phyloP scores from a whole-genome alignment of 2,888 invertebrate genomes.

The Cerastoderma edule region DNA sequence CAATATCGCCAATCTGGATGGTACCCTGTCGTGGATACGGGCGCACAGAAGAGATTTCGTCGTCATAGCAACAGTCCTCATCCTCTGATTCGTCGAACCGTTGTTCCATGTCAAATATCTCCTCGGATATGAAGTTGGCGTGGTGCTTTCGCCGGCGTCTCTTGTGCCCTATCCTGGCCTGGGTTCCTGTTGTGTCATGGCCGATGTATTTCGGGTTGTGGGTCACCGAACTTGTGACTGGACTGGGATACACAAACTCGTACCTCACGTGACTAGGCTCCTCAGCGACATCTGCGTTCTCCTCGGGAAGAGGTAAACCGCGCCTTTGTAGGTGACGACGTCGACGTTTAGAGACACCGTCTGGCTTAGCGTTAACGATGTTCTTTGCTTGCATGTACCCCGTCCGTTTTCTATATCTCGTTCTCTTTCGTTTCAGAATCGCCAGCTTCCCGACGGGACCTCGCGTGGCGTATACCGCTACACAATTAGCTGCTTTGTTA shows the following conservation, averaged over 20 bases:
- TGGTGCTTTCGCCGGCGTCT: too few species aligned
- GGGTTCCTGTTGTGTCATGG: slow-evolving; percentile 1
- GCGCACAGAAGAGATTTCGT: too few species aligned
- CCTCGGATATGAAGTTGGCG: slow-evolving; percentile 16
- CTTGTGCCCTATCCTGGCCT: not conserved
- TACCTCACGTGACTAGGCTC: slow-evolving; percentile 48
- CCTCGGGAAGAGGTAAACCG: not conserved
- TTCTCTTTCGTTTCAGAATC: slow-evolving; percentile 28
- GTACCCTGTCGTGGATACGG: too few species aligned
- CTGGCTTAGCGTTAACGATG: slow-evolving; percentile 31
- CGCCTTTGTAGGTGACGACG: slow-evolving; percentile 12
- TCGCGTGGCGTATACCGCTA: slow-evolving; percentile 49
- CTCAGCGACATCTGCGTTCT: not conserved
- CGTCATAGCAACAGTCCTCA: slow-evolving; percentile 22
- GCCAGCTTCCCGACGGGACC: slow-evolving; percentile 3
- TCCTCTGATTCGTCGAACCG: slow-evolving; percentile 53
- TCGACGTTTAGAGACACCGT: slow-evolving; percentile 5
- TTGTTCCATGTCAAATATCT: slow-evolving; percentile 34
- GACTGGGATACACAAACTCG: slow-evolving; percentile 61
- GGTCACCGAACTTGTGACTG: slow-evolving; percentile 58
- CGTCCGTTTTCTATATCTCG: slow-evolving; percentile 17
- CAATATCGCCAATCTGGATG: too few species aligned
- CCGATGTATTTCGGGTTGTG: slow-evolving; percentile 64
- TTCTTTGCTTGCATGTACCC: slow-evolving; percentile 57
- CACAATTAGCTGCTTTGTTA: slow-evolving; percentile 48